Conservation (phyloP, 2,113 vertebrate genomes). For the Oryzias curvinotus region DNA sequence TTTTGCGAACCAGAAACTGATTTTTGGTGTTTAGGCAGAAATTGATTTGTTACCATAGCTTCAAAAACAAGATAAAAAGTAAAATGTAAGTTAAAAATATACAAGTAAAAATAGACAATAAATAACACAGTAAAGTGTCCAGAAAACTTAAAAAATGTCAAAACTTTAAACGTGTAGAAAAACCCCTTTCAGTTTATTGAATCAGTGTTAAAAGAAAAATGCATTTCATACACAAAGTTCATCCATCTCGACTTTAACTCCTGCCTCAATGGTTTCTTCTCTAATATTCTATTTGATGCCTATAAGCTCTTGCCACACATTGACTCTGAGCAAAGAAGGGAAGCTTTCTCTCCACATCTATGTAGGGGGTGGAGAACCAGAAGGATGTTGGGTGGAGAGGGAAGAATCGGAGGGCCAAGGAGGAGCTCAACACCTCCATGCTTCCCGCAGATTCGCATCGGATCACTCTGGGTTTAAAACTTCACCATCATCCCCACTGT, state of each 20-base stretch:
- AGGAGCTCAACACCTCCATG: conserved; percentile 57
- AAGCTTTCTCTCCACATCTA: conserved; percentile 40
- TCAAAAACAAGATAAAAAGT: too few species aligned
- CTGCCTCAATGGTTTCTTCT: conserved; percentile 18
- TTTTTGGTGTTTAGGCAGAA: too few species aligned
- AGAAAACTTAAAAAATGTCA: too few species aligned
- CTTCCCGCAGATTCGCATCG: conserved; percentile 48
- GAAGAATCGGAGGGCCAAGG: conserved; percentile 47
- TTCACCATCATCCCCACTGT: conserved; percentile 25
- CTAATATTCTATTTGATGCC: conserved; percentile 63
- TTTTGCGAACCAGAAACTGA: too few species aligned
- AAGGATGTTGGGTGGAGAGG: conserved; percentile 43
- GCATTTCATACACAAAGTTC: conserved; percentile 19
- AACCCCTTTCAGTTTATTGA: neutral
- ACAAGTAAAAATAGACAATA: too few species aligned
- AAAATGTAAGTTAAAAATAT: too few species aligned
- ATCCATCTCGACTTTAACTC: conserved; percentile 13
- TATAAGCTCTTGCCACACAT: conserved; percentile 42
- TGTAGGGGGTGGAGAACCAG: conserved; percentile 60
- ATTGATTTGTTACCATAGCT: too few species aligned
- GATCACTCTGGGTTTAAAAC: conserved; percentile 28
- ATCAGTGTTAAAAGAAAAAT: conserved; percentile 12
- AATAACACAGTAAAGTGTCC: too few species aligned
- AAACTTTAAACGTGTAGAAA: too few species aligned
- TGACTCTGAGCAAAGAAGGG: conserved; percentile 50